Base-by-base conservation (phyloP, 2,888 invertebrate genomes). In the Tigriopus californicus region DNA sequence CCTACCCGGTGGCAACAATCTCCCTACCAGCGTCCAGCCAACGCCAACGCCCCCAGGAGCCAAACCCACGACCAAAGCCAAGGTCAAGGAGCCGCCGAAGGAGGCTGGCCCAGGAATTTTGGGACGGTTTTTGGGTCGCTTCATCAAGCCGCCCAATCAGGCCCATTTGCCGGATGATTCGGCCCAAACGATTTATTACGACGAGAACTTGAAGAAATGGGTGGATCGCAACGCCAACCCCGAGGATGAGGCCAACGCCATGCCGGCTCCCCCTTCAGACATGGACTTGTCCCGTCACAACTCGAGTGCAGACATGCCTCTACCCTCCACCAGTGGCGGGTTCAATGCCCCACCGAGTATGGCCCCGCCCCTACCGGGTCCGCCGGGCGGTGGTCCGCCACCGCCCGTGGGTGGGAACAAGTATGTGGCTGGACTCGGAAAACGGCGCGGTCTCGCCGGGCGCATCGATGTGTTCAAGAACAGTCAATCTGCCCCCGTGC, bases 161-260 rank as follows among this genome's bases (percentile, higher is more conserved):
- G 60, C 59, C 25, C 59, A 54, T 40, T 46, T 61, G 13, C 61
- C 61, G 5, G 61, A 61, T 25, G 61, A 61, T 18, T 48, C 33
- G 12, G 47, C 60, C 22, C 52, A 54, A n/a, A 42, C 59, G 15
- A 60, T 61, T n/a, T 42, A 41, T 41, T 60, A 33, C 22, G 59
- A 59, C 20, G 59, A 59, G 15, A 44, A 52, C n/a, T 20, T 33
- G 51, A 51, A 51, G 8, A 15, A 52, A n/a, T 59, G 59, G 59
- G 52, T 59, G 10, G 56, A 56, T 46, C 18, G 18, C 8, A 52
- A 52, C 22, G 4, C 41, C 11, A 24, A 41, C 42, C 10, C n/a
- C 1, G 59, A 51, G 15, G 59, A 59, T 41, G 42, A 59, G 25
- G 42, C 15, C 15, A 22, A 25, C 41, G 25, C 59, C 12, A 25